Base-by-base conservation (phyloP, 2,113 vertebrate species). In the Plecotus auritus region DNA sequence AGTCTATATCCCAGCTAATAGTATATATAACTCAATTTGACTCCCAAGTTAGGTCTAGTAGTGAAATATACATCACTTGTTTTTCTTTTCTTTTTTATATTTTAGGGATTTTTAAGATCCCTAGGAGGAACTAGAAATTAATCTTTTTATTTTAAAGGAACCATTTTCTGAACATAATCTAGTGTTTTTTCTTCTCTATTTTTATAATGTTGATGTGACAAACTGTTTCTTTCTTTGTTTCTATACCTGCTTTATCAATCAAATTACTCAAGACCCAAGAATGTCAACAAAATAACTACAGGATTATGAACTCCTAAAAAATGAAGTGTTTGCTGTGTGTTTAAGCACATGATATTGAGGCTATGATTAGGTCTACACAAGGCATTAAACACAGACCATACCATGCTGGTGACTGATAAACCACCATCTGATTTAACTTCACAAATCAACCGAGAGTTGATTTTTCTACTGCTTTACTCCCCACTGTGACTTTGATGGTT, bases 161-260 rank as follows among this genome's bases (percentile, higher is more conserved):
- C 3, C 69, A 88, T 67, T 96, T 94, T 96, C 72, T 92, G 16
- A 81, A 54, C 28, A 83, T 70, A 81, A 73, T 66, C 61, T 72
- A 82, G 32, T 83, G 14, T 66, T 51, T 66, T 67, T n/a, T 40
- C 32, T 90, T 80, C 88, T 61, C 37, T 69, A 40, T 64, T 78
- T 92, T 66, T 91, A 76, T n/a, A 67, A 91, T 22, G 51, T 54
- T 73, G 47, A 95, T 56, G 37, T 78, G 23, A 87, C 22, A 91
- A 89, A 78, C 5, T n/a, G 28, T 66, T 54, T 92, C 61, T 86
- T 92, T 45, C 45, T 90, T 91, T 84, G 32, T 82, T 94, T 90
- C 67, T 76, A 28, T 74, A 88, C 5, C 67, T 84, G 26, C 54
- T 90, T 87, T 84, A 82, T 84, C 18, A 78, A 83, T 76, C 47